A percentile compares a stretch with the other conserved stretches of the same genome.
Conservation (phyloP, 2,113 vertebrate genomes). For the Anseranas semipalmata region DNA sequence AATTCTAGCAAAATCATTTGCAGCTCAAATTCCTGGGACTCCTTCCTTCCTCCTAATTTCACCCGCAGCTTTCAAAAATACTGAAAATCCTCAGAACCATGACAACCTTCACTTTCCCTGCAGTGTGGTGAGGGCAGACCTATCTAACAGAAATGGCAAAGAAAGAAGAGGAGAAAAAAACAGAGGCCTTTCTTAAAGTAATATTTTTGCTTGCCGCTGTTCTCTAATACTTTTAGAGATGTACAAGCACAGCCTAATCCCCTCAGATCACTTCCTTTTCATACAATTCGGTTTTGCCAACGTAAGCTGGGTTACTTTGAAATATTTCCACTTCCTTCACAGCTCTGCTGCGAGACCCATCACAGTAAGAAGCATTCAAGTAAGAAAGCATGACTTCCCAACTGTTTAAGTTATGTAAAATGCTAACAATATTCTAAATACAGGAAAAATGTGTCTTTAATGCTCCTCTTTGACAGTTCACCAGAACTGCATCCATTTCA, state of each 20-base stretch:
- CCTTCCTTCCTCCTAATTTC: background rate
- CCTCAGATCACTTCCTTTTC: background rate
- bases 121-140: background rate
- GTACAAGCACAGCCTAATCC: background rate
- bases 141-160: background rate
- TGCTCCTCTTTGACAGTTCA: constrained; percentile 31
- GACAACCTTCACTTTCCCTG: background rate
- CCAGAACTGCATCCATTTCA: constrained; percentile 52
- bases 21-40: background rate
- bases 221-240: background rate
- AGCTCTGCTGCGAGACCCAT: background rate
- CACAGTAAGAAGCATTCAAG: background rate
- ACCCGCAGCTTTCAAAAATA: background rate
- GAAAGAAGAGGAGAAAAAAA: background rate
- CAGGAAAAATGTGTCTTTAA: constrained; percentile 40
- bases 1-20: background rate
- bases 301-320: background rate
- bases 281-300: background rate
- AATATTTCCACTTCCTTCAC: background rate
- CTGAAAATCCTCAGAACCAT: background rate
- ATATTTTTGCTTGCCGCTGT: background rate
- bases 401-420: constrained; percentile 45
- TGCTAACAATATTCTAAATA: constrained; percentile 47
- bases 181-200: background rate
- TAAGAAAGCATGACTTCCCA: constrained; percentile 42